Evolutionary conservation across 2,797 vertebrate genomes (phyloP), one percentile per base, ranked within the genome.

Genomic region (Nannoperca obscura): DNA sequence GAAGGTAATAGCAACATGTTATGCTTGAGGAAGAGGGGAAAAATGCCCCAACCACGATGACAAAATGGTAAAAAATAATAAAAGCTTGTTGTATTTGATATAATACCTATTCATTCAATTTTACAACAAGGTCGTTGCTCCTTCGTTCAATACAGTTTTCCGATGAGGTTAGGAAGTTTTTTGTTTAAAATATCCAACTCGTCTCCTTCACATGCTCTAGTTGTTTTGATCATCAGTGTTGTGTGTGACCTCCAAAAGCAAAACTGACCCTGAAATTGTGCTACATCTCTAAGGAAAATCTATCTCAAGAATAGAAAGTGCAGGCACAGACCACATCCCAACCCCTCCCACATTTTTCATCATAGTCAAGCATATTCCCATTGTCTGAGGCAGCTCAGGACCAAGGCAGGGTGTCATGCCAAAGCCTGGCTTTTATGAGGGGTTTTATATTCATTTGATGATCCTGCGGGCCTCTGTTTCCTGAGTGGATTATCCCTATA

Each of bases 361-460:
- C 86, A 89, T 70, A 85, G 77, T 77, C 67, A 46, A 81, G 79
- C 86, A 77, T 81, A 87, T 83, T 88, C 86, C 89, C 86, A 88
- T 90, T 91, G 90, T 93, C 82, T 84, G 82, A 61, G 76, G 89
- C 85, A 79, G 89, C 90, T 90, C 86, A 90, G 89, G 90, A 92
- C 87, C 83, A 76, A 91, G 85, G 89, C 91, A 78, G 87, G 85
- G 92, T 93, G 92, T 91, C 92, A 91, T 92, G 91, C 92, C 93
- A 91, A 92, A 93, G 91, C 83, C 80, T 79, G 83, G 87, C 90
- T 93, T 93, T 93, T 87, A 93, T 92, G 90, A 93, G 91, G 86
- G 89, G 83, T 93, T 94, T 93, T 91, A 93, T 94, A 93, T 94
- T 94, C 93, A 94, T 93, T 93, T 93, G 92, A 93, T 93, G 93